phyloP scores from a whole-genome alignment of 1,140 invertebrate species.

The Brachystomella parvula region DNA sequence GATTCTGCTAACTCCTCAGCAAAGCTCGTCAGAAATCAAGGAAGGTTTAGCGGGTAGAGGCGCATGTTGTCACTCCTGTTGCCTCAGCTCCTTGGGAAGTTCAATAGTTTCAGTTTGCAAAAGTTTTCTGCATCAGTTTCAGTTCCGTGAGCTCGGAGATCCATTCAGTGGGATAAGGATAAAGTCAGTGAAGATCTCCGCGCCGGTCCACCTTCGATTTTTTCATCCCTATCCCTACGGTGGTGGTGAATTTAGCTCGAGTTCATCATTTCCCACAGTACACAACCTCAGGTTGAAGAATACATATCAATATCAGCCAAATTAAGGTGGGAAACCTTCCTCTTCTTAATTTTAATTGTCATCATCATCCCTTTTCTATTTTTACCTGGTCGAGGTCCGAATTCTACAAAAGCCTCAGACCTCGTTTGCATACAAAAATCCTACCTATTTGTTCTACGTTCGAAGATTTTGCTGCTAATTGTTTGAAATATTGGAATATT shows the following conservation, averaged over 20 bases:
- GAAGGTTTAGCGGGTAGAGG: no score
- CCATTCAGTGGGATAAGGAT: no score
- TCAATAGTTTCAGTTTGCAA: no score
- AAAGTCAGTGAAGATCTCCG: no score
- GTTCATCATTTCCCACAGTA: background rate
- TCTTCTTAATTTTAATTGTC: background rate
- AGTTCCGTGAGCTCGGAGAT: no score
- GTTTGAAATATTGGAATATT: no score
- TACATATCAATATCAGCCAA: background rate
- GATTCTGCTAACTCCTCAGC: background rate
- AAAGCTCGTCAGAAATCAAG: background rate
- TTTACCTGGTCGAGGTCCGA: background rate
- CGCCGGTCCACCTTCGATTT: constrained; percentile 10
- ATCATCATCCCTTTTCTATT: background rate
- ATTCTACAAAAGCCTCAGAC: no score
- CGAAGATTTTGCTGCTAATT: no score
- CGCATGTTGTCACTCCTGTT: background rate
- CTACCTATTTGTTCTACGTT: no score
- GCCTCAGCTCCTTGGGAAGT: background rate
- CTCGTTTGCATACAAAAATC: no score
- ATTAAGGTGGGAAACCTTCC: background rate
- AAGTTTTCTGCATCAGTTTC: no score
- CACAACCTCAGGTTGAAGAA: background rate
- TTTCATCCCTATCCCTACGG: background rate
- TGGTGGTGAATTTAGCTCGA: background rate